These are phyloP conservation scores for Arbacia lixula DNA, from an alignment of 53 echinoderm and acorn worm genomes.

Conservation along the genomic window DNA sequence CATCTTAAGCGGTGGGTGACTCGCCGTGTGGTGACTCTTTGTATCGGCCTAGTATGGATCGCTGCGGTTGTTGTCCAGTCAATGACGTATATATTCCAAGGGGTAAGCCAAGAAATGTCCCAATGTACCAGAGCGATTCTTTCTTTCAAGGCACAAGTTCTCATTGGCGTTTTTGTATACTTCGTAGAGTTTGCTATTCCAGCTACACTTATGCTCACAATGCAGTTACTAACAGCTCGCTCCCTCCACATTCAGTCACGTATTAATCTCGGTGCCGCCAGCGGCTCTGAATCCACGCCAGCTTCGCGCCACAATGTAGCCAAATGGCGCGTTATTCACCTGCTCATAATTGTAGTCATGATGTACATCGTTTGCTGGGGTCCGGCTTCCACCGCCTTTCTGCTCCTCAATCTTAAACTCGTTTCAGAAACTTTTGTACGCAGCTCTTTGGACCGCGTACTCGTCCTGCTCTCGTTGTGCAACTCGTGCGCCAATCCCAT, in stretches of 20 bases:
- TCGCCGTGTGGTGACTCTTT: too few relatives aligned
- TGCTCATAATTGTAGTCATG: slow-evolving; percentile 9
- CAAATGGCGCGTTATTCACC: not conserved
- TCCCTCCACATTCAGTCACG: slow-evolving; percentile 1
- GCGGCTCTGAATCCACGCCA: not conserved
- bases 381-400: slow-evolving; percentile 22
- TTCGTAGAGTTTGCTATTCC: too few relatives aligned
- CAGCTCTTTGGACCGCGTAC: not conserved
- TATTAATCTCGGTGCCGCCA: not conserved
- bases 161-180: too few relatives aligned
- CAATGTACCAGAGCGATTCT: too few relatives aligned
- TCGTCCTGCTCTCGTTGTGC: slow-evolving; percentile 1
- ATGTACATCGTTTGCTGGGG: slow-evolving; percentile 40
- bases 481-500: slow-evolving; percentile 30
- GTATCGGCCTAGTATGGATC: too few relatives aligned
- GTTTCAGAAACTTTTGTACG: not conserved
- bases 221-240: not conserved
- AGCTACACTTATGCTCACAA: not conserved
- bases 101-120: too few relatives aligned
- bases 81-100: too few relatives aligned
- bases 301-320: not conserved
- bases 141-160: too few relatives aligned
- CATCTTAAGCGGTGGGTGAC: not conserved
- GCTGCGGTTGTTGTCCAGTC: too few relatives aligned
- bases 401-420: not conserved